Percentiles rank a stretch among this genome's conserved stretches.
Conservation (phyloP, 1,140 invertebrate genomes). For the Maniola jurtina region DNA sequence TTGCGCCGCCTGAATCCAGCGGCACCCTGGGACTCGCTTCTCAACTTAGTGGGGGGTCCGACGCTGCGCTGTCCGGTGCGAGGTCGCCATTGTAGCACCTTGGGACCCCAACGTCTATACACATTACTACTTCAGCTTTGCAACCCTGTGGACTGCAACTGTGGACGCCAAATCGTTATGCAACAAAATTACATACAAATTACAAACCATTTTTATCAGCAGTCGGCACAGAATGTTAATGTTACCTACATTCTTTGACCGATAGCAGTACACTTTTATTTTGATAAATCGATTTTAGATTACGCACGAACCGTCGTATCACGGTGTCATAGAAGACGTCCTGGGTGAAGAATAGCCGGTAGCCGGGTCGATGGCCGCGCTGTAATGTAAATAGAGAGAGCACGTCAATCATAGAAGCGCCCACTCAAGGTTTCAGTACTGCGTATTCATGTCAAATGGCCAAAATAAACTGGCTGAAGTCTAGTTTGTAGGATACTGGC, state of each 20-base stretch:
- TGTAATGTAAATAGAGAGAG: conserved; percentile 28
- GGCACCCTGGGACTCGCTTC: no score
- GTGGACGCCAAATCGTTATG: neutral
- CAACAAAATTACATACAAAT: neutral
- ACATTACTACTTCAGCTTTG: no score
- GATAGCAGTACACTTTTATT: conserved; percentile 22
- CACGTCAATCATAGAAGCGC: conserved; percentile 30
- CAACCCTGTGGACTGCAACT: no score
- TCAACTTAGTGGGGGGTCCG: no score
- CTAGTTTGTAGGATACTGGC: neutral
- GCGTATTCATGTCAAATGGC: conserved; percentile 25
- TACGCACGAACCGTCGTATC: conserved; percentile 20
- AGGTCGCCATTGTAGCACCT: no score
- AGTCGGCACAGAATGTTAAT: neutral
- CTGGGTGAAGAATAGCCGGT: conserved; percentile 29
- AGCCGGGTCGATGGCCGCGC: conserved; percentile 28
- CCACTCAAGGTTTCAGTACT: conserved; percentile 31
- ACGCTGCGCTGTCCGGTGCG: no score
- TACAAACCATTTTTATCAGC: neutral
- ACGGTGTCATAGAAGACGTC: conserved; percentile 17
- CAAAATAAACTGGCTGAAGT: conserved; percentile 24
- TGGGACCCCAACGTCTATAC: no score
- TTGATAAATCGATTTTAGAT: conserved; percentile 32
- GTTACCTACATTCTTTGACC: conserved; percentile 11
- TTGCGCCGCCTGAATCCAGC: no score